phyloP scores from a whole-genome alignment of 2,113 vertebrate genomes.

The Sturnus vulgaris region DNA sequence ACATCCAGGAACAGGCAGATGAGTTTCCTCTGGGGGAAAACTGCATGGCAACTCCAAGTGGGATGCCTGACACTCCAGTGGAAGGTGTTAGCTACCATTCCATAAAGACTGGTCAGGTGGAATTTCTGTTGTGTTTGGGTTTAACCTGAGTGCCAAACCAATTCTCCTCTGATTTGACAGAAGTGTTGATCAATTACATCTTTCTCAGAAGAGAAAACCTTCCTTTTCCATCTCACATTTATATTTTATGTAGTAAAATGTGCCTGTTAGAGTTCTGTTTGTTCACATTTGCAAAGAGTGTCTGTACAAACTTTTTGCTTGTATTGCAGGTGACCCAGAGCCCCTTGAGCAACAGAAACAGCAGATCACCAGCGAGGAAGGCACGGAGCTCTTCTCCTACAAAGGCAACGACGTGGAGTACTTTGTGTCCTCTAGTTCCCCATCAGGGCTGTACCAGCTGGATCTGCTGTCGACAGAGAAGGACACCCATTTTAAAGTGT shows the following conservation, averaged over 20 bases:
- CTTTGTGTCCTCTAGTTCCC: slow-evolving; percentile 86
- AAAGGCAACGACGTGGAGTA: slow-evolving; percentile 96
- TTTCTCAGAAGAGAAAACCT: neutral
- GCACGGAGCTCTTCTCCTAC: slow-evolving; percentile 90
- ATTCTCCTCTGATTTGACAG: neutral
- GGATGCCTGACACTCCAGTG: neutral
- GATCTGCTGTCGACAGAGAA: slow-evolving; percentile 97
- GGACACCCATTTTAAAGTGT: slow-evolving; percentile 94
- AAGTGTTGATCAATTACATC: neutral
- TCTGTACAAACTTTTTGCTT: neutral
- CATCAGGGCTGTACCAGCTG: slow-evolving; percentile 91
- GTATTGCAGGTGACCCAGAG: slow-evolving; percentile 84
- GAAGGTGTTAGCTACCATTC: neutral
- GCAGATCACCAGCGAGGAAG: slow-evolving; percentile 81
- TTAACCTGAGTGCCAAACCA: neutral
- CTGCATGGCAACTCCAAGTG: neutral
- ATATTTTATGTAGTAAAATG: neutral
- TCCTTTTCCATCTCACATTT: neutral
- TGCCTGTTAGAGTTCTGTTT: neutral
- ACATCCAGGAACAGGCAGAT: neutral
- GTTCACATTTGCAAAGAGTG: neutral
- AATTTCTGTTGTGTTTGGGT: neutral
- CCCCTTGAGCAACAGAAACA: slow-evolving; percentile 92
- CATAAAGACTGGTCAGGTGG: neutral
- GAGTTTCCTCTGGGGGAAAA: neutral